Base-by-base conservation (phyloP, 2,888 invertebrate species). In the Luperina nickerlii region DNA sequence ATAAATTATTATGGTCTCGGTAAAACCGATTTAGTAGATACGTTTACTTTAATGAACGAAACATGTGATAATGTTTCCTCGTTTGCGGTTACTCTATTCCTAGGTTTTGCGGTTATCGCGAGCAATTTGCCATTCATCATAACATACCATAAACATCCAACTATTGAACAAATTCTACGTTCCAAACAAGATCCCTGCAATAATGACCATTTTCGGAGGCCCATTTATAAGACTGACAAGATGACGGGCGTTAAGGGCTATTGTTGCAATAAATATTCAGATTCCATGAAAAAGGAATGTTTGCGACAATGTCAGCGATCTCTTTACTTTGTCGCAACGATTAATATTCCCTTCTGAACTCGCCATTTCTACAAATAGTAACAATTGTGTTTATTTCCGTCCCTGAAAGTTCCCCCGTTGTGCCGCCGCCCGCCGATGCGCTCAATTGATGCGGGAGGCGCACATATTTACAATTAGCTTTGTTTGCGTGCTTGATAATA, bases 401-500 rank as follows among this genome's bases (percentile, higher is more conserved):
- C 96, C 89, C 92, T 92, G 91, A 94, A 95, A 93, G 95, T 93
- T 96, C 96, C 94, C 97, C 96, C 95, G 95, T 95, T 94, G 95
- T 92, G 95, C 87, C 88, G 82, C 66, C 72, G 79, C 65, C 66
- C 72, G 79, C 65, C 91, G 91, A 90, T 92, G 94, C 93, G 94
- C 96, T 90, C 94, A 96, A 96, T 96, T 96, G 95, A 96, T 94
- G 96, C 96, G 96, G 96, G 96, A 96, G 96, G 92, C 95, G 92
- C 93, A 90, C 91, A 93, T 93, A 93, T 94, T 94, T 95, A 95
- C 96, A 96, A 96, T 96, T 96, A 96, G 95, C 95, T 94, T 92
- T 95, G 95, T 94, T 93, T 93, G 93, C 92, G 92, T 88, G 91
- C 91, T 91, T 95, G 94, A 94, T 95, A 94, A 94, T 96, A 95